Evolutionary conservation across 2,888 invertebrate species (phyloP), one percentile per base, ranked within the genome.

Genomic region (Rhyacophila evoluta): DNA sequence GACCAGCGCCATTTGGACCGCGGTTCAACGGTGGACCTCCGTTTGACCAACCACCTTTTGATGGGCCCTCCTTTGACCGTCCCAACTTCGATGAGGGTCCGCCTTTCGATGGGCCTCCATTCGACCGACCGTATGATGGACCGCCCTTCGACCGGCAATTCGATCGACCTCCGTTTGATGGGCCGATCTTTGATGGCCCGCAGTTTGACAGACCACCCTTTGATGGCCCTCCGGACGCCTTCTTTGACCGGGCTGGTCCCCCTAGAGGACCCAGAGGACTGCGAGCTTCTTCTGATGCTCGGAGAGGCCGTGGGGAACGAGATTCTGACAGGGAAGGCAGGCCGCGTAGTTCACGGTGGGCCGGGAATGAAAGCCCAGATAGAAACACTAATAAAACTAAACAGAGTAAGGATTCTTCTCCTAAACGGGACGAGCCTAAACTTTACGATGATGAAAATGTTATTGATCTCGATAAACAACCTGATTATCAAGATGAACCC

Each of bases 21-120:
- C 85, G 89, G 2, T 90, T 89, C 83, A 89, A 88, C 84, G 89
- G 89, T 72, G 79, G 83, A 37, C 84, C 84, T 10, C 82, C 84
- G 71, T 85, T 84, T 81, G 79, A 88, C 86, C 87, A 83, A 8
- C 85, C 88, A 0, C 86, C 87, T 0, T 79, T 79, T 12, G 77
- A 79, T 25, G 74, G 67, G 1, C 74, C 74, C 1, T 73, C 84
- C 79, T 85, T 85, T 73, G 85, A 85, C 55, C 84, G 81, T 1
- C 75, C 83, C 0, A 33, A 69, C 29, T 69, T 69, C n/a, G 25
- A 55, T 1, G 55, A 55, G 25, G 81, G 83, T 37, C 84, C 84
- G n/a, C 82, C 84, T 69, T 85, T 84, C 80, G 78, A 88, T 86
- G 87, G 83, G 2, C 84, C 88, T 1, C 86, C 87, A 0, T 88